Base-by-base conservation (phyloP, 2,888 invertebrate genomes). In the Ectobius pallidus region DNA sequence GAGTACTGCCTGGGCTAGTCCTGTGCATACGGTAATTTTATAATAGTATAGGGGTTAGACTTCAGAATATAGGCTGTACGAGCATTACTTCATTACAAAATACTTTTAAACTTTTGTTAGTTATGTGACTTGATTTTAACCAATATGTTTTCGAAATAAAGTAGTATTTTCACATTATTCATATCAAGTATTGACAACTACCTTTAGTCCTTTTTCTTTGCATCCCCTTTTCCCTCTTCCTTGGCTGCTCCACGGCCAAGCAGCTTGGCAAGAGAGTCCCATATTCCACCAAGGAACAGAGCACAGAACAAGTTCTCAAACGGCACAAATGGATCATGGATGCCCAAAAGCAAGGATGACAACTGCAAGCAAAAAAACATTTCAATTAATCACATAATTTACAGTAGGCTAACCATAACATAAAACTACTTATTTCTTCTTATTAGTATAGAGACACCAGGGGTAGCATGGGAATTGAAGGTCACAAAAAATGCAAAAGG, bases 241-340 rank as follows among this genome's bases (percentile, higher is more conserved):
- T 93, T 94, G 46, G 88, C 88, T 83, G 92, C 92, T 71, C 92
- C 93, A 80, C 90, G 90, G 79, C 94, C 92, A 78, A 97, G 88
- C 75, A 97, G 90, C 83, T 94, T 93, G 75, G 94, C 93, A 80
- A 99, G 87, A 44, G 97, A 96, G 85, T 99, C 99, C 95, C 97
- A 98, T 82, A 99, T 94, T 70, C 99, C 99, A 49, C 99, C 99
- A 84, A 99, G 90, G 87, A 96, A 96, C 69, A 98, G 85, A 25
- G 98, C 97, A 83, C 97, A 99, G 86, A 95, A 93, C 72, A 99
- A 87, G 84, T 99, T 99, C 87, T 99, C 99, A 82, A 99, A 97
- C 16, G 99, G 99, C 80, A 96, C 91, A 85, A 99, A 99, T 46
- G 99, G 99, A 87, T 99, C 99, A 82, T 97, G 96, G 80, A 99